Evolutionary conservation across 2,113 vertebrate species (phyloP).

Genomic region (Mastomys coucha): DNA sequence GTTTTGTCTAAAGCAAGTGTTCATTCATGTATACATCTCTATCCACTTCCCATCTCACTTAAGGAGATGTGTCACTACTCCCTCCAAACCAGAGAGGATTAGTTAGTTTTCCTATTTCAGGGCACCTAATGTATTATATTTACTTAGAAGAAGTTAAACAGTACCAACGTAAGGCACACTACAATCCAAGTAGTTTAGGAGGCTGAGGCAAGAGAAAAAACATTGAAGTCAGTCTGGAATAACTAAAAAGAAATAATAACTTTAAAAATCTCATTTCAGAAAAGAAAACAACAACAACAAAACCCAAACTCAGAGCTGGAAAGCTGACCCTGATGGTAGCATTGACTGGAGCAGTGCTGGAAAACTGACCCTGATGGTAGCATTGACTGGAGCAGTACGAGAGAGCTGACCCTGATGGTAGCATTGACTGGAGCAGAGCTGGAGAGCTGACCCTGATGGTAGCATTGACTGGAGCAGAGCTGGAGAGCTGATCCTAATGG

Average conservation of each 20-base stretch:
- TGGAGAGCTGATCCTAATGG: no score
- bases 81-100: not conserved
- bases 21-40: not conserved
- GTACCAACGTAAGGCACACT: not conserved
- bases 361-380: no score
- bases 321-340: not conserved
- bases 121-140: not conserved
- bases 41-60: not conserved
- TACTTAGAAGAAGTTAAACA: not conserved
- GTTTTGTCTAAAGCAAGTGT: not conserved
- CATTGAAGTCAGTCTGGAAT: not conserved
- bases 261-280: not conserved
- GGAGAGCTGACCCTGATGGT: no score
- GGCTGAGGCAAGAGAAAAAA: not conserved
- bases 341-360: no score
- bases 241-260: not conserved
- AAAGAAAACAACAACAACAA: not conserved
- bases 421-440: no score
- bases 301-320: not conserved
- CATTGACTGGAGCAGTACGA: no score
- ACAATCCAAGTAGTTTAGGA: not conserved
- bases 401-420: no score
- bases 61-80: no score
- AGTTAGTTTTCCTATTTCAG: not conserved
- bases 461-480: no score